Conservation (phyloP, 2,113 vertebrate species). For the Protobothrops mucrosquamatus region DNA sequence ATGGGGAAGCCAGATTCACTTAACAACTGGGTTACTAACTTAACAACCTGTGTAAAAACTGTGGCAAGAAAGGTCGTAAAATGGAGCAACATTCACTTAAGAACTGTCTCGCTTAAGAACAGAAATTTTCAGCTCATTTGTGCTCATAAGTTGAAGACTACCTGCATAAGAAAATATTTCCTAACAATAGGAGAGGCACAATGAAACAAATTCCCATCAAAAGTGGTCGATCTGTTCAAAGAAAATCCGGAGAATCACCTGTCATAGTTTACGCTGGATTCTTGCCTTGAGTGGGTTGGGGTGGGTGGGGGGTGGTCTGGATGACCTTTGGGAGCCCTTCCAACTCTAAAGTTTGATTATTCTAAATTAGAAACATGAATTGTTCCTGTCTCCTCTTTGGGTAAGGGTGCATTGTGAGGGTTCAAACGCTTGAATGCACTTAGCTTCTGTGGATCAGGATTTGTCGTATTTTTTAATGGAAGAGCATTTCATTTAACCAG, state of each 20-base stretch:
- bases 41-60: too few relatives aligned
- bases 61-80: too few relatives aligned
- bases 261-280: background rate
- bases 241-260: background rate
- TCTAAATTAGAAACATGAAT: background rate
- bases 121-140: too few relatives aligned
- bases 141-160: too few relatives aligned
- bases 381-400: background rate
- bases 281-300: background rate
- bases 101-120: too few relatives aligned
- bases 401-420: background rate
- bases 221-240: background rate
- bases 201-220: accelerated
- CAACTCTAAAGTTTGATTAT: background rate
- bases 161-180: background rate
- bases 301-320: background rate
- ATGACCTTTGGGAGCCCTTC: background rate
- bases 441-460: background rate
- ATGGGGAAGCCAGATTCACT: too few relatives aligned
- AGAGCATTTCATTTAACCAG: background rate
- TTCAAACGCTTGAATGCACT: background rate
- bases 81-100: too few relatives aligned
- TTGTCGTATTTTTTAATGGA: background rate
- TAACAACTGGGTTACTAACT: too few relatives aligned
- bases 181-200: background rate